Evolutionary conservation across 2,113 vertebrate genomes (phyloP).

Genomic region (Herpetotheres cachinnans): DNA sequence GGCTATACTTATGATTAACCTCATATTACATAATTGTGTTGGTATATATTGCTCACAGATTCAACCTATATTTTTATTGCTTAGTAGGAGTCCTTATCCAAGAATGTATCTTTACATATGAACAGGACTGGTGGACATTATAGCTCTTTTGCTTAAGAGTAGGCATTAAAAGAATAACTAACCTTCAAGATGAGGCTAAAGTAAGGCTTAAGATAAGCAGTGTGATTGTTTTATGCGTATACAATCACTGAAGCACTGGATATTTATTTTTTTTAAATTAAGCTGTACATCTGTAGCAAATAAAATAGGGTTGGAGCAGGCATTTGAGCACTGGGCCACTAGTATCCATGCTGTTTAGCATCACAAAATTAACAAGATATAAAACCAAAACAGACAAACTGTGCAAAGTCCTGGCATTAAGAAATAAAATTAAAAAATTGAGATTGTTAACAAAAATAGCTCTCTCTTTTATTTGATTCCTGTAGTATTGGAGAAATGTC

Average conservation of each 20-base stretch:
- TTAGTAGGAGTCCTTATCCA: not conserved
- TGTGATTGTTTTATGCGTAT: not conserved
- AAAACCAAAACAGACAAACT: not conserved
- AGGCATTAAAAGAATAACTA: not conserved
- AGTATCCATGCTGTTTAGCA: not conserved
- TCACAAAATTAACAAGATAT: not conserved
- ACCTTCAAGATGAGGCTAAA: not conserved
- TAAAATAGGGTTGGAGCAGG: not conserved
- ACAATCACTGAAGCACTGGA: rapidly evolving
- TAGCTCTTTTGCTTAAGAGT: not conserved
- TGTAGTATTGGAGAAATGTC: not conserved
- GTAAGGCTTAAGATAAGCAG: not conserved
- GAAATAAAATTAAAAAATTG: not conserved
- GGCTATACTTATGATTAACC: not conserved
- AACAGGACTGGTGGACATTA: not conserved
- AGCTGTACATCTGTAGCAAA: not conserved
- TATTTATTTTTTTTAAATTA: not conserved
- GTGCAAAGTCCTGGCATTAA: no score
- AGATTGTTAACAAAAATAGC: not conserved
- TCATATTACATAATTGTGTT: not conserved
- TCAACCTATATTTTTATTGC: not conserved
- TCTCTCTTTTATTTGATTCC: not conserved
- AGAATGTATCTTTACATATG: not conserved
- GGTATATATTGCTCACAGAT: not conserved
- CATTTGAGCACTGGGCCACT: not conserved